Conservation (phyloP, 1,140 invertebrate genomes). For the Scaptomyza montana region DNA sequence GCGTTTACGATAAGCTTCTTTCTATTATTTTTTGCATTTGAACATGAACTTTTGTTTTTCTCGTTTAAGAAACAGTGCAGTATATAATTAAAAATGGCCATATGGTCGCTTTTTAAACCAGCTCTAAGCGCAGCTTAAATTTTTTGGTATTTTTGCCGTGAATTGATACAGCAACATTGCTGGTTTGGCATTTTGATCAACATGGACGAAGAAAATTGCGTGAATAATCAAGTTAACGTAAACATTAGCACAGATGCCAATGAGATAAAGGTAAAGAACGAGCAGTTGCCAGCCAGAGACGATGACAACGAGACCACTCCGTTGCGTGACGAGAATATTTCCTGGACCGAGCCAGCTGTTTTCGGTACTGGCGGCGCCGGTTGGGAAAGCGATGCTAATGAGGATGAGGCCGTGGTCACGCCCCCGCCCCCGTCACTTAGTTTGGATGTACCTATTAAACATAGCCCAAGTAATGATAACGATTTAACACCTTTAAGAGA, state of each 20-base stretch:
- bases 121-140: not conserved
- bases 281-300: not conserved
- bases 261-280: not conserved
- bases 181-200: not conserved
- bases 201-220: not conserved
- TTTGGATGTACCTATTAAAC: not conserved
- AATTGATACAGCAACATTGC: not conserved
- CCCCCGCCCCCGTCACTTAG: not conserved
- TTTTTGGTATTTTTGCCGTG: not conserved
- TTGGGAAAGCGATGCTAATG: slow-evolving; percentile 52
- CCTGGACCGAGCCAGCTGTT: not conserved
- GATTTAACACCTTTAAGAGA: not conserved
- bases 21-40: too few relatives aligned
- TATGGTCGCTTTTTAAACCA: too few relatives aligned
- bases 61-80: too few relatives aligned
- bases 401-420: not conserved
- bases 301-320: slow-evolving; percentile 43
- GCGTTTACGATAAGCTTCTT: too few relatives aligned
- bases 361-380: not conserved
- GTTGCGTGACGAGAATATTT: not conserved
- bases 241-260: not conserved
- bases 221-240: not conserved
- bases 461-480: slow-evolving; percentile 2
- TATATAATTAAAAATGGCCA: too few relatives aligned
- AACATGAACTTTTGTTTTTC: too few relatives aligned